Percentiles rank a stretch among this genome's conserved stretches.
phyloP scores from a whole-genome alignment of 2,888 invertebrate genomes.

The Diplazon laetatorius region DNA sequence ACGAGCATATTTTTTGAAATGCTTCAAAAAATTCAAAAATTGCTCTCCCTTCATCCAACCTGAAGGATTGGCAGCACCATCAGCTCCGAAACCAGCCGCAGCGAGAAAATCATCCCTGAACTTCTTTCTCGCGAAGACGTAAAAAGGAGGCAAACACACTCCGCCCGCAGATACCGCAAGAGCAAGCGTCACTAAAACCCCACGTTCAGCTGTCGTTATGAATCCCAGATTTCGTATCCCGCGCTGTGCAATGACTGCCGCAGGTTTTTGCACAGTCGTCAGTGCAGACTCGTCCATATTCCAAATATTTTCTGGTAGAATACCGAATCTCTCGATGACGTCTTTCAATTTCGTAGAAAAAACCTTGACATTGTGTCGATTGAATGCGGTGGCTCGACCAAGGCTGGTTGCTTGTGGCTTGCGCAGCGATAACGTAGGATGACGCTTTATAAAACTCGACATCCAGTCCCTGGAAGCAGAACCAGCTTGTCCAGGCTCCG shows the following conservation, averaged over 20 bases:
- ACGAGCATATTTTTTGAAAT: too few species aligned
- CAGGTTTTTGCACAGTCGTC: slow-evolving; percentile 74
- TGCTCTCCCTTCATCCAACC: too few species aligned
- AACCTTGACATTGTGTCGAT: slow-evolving; percentile 43
- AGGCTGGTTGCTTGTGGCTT: slow-evolving; percentile 67
- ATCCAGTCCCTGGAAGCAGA: slow-evolving; percentile 59
- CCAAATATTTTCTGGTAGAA: slow-evolving; percentile 69
- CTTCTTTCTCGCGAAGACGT: too few species aligned
- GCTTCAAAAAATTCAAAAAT: too few species aligned
- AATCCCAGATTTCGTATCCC: slow-evolving; percentile 74
- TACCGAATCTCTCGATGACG: slow-evolving; percentile 63
- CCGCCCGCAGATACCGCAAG: too few species aligned
- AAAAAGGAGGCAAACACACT: too few species aligned
- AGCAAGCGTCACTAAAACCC: slow-evolving; percentile 69
- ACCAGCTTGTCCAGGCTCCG: slow-evolving; percentile 39
- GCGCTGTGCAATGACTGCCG: slow-evolving; percentile 71
- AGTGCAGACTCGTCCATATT: slow-evolving; percentile 75
- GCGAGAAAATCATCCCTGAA: too few species aligned
- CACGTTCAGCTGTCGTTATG: slow-evolving; percentile 72
- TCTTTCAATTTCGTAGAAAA: slow-evolving; percentile 64
- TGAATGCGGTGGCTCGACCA: slow-evolving; percentile 62
- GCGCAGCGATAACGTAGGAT: slow-evolving; percentile 60
- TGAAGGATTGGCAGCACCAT: too few species aligned
- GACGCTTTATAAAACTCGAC: slow-evolving; percentile 59
- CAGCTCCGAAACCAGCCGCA: too few species aligned